Evolutionary conservation across 1,140 invertebrate genomes (phyloP).

Genomic region (Thaumetopoea pityocampa): DNA sequence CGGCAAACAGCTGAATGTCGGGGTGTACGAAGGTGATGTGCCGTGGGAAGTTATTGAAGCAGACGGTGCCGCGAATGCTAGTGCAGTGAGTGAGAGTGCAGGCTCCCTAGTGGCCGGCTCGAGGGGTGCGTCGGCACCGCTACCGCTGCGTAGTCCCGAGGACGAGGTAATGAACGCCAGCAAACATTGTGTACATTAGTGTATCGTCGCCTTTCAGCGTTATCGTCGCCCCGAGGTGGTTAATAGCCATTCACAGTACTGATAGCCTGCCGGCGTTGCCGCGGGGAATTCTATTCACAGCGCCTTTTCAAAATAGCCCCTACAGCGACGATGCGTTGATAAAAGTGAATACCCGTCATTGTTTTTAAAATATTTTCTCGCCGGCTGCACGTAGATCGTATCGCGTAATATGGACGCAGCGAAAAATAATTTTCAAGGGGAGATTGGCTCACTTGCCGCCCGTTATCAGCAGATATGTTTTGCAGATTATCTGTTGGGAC

Average conservation of each 20-base stretch:
- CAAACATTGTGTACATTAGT: slow-evolving; percentile 36
- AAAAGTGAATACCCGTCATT: slow-evolving; percentile 57
- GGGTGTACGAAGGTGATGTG: slow-evolving; percentile 51
- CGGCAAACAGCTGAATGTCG: slow-evolving; percentile 43
- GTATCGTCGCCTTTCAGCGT: slow-evolving; percentile 39
- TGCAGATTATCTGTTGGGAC: slow-evolving; percentile 25
- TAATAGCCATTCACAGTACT: slow-evolving; percentile 53
- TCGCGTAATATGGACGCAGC: slow-evolving; percentile 29
- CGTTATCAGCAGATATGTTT: slow-evolving; percentile 44
- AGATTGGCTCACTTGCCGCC: slow-evolving; percentile 32
- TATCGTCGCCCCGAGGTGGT: slow-evolving; percentile 58
- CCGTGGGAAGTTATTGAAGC: slow-evolving; percentile 56
- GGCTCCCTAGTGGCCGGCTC: slow-evolving; percentile 33
- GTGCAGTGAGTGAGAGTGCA: slow-evolving; percentile 62
- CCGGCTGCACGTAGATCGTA: slow-evolving; percentile 40
- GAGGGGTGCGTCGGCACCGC: slow-evolving; percentile 52
- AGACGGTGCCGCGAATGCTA: slow-evolving; percentile 37
- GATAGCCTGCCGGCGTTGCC: slow-evolving; percentile 42
- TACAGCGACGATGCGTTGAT: slow-evolving; percentile 54
- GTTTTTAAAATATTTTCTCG: slow-evolving; percentile 56
- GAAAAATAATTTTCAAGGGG: slow-evolving; percentile 41
- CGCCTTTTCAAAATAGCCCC: slow-evolving; percentile 43
- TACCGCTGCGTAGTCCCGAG: slow-evolving; percentile 52
- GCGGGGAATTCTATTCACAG: slow-evolving; percentile 42
- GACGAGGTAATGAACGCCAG: slow-evolving; percentile 56